phyloP scores from a whole-genome alignment of 2,888 invertebrate species.

The Parnassius apollo region DNA sequence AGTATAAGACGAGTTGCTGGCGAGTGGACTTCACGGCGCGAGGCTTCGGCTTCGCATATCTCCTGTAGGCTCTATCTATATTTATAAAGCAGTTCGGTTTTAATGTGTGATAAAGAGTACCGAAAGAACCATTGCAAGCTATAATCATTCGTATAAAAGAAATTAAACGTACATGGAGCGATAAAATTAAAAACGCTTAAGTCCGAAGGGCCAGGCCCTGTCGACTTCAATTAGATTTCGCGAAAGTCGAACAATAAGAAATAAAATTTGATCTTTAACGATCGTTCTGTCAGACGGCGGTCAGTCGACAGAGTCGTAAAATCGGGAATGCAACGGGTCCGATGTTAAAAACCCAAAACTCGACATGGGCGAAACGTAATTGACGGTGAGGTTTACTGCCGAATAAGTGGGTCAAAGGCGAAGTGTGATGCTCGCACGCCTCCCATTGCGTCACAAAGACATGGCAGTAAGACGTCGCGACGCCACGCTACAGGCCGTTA shows the following conservation, averaged over 20 bases:
- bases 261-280: slow-evolving; percentile 78
- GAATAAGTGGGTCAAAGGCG: slow-evolving; percentile 63
- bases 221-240: slow-evolving; percentile 78
- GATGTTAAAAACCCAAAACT: slow-evolving; percentile 63
- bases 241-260: slow-evolving; percentile 79
- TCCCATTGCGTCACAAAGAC: slow-evolving; percentile 7
- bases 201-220: slow-evolving; percentile 56
- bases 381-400: slow-evolving; percentile 67
- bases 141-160: slow-evolving; percentile 3
- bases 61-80: slow-evolving; percentile 29
- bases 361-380: slow-evolving; percentile 56
- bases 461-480: slow-evolving; percentile 32
- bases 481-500: slow-evolving; percentile 20
- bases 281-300: slow-evolving; percentile 68
- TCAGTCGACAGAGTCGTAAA: slow-evolving; percentile 70
- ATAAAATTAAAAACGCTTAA: slow-evolving; percentile 77
- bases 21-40: slow-evolving; percentile 25
- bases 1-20: slow-evolving; percentile 16
- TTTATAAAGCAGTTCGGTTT: slow-evolving; percentile 42
- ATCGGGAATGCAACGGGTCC: slow-evolving; percentile 71
- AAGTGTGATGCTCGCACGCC: neutral
- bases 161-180: slow-evolving; percentile 50
- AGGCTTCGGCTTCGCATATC: slow-evolving; percentile 15
- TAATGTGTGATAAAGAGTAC: slow-evolving; percentile 64
- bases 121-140: slow-evolving; percentile 58